A percentile compares a stretch with the other conserved stretches of the same genome.
Conservation (phyloP, 2,888 invertebrate species). For the Callimorpha dominula region DNA sequence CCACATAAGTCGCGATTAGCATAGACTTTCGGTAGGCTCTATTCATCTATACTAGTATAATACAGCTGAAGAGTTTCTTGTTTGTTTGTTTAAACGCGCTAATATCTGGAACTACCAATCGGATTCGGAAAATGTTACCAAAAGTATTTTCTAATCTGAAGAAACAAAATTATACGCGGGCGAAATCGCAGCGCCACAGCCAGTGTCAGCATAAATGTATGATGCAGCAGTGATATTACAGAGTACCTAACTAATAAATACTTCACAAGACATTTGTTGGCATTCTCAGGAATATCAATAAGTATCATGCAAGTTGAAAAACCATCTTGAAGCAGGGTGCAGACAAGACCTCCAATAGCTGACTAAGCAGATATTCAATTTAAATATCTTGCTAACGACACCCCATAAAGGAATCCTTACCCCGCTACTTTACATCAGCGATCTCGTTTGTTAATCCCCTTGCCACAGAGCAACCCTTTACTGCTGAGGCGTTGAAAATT, state of each 20-base stretch:
- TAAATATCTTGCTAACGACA: constrained; percentile 25
- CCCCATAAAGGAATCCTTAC: constrained; percentile 27
- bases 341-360: not conserved
- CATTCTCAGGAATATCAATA: not conserved
- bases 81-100: no score
- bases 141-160: no score
- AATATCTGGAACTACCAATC: no score
- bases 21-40: no score
- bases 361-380: not conserved
- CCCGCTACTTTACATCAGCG: constrained; percentile 20
- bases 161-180: no score
- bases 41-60: no score
- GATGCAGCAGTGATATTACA: not conserved
- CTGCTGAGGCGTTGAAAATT: constrained; percentile 31
- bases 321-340: not conserved
- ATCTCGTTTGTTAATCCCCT: constrained; percentile 19
- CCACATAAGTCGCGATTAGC: no score
- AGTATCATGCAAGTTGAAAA: not conserved
- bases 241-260: not conserved
- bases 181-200: no score
- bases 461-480: constrained; percentile 28
- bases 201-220: no score
- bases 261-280: not conserved
- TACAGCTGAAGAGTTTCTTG: no score
- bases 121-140: no score